Base-by-base conservation (phyloP, 2,113 vertebrate species). In the Lepidothrix coronata region DNA sequence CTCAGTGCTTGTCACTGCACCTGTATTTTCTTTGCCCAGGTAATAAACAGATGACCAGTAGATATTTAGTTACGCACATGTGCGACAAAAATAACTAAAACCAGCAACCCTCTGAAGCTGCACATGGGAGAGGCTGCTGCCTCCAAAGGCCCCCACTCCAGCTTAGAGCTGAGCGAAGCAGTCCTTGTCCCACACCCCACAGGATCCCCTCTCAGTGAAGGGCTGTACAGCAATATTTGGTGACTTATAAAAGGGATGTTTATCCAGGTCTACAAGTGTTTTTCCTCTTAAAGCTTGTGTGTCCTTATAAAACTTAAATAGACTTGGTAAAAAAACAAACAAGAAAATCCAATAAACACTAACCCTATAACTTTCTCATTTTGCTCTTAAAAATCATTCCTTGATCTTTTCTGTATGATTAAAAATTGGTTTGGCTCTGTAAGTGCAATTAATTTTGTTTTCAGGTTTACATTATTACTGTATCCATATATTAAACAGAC, bases 131-230 rank as follows among this genome's bases (percentile, higher is more conserved):
- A 49, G 35, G 27, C 20, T 33, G 41, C 15, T 27, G 15, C 63
- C 8, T 8, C 30, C 70, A 62, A 24, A 23, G 37, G 61, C 22
- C 17, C 11, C 18, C 15, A 22, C 14, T 30, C n/a, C 10, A 0
- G 2, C 0, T 5, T 0, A 12, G 25, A 30, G 49, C 19, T 8
- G 7, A 37, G 9, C 54, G 9, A 18, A 31, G 55, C 3, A 2
- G 5, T 20, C 31, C 55, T 35, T 0, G 0, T 33, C 57, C 41
- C 39, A 27, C 0, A 0, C 13, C 55, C 48, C 44, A 6, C 41
- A 18, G 52, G 11, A 51, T 25, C 21, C 23, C 23, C n/a, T 21
- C 48, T 58, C 28, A 9, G 3, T 2, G 20, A 16, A 37, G 20
- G 27, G 28, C 23, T 51, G 25, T 43, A 37, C 31, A 52, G 41